These are phyloP conservation scores for Drosophila tanythrix DNA, from an alignment of 2,888 invertebrate species.

Conservation along the genomic window DNA sequence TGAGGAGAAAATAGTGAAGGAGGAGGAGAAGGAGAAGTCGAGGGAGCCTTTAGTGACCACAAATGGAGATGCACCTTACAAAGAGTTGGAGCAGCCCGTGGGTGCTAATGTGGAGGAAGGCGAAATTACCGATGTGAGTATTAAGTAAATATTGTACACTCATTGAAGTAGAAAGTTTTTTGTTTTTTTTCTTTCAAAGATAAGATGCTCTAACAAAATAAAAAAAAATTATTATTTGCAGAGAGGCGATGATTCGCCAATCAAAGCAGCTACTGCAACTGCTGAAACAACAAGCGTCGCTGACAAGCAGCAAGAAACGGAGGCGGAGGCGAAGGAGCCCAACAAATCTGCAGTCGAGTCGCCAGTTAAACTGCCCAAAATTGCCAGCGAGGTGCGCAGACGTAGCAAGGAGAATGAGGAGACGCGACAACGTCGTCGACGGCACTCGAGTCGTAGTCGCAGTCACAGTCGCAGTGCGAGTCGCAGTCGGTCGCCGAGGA, in stretches of 20 bases:
- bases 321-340: background rate
- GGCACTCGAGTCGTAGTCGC: conserved; percentile 40
- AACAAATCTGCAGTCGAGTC: background rate
- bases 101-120: conserved; percentile 55
- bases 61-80: conserved; percentile 35
- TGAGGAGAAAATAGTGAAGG: background rate
- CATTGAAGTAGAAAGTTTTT: background rate
- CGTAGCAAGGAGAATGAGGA: conserved; percentile 37
- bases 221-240: conserved; percentile 8
- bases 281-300: background rate
- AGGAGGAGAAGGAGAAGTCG: background rate
- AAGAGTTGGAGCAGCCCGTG: background rate
- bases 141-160: background rate
- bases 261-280: background rate
- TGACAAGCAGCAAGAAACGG: background rate
- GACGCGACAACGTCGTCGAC: conserved; percentile 36
- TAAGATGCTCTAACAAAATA: background rate
- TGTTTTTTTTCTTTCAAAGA: background rate
- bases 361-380: conserved; percentile 29
- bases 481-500: conserved; percentile 24
- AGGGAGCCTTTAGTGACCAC: conserved; percentile 21
- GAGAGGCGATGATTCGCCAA: conserved; percentile 53
- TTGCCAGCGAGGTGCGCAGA: conserved; percentile 36
- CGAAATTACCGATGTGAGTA: conserved; percentile 62
- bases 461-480: conserved; percentile 38